Percentiles rank a stretch among this genome's conserved stretches.
These are phyloP conservation scores for Chitala chitala DNA, from an alignment of 2,113 vertebrate species.

Conservation along the genomic window DNA sequence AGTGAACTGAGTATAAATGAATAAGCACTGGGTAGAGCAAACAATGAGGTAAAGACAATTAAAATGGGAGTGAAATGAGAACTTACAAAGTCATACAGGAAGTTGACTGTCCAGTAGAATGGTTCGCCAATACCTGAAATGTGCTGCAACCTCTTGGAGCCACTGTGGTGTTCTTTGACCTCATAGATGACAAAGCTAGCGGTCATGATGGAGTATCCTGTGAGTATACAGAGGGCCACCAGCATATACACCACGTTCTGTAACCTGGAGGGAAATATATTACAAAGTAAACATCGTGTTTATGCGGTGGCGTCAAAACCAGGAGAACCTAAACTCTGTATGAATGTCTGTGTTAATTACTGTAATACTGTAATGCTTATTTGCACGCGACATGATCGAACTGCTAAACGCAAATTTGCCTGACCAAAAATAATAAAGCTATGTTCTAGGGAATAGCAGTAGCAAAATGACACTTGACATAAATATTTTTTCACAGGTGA, in stretches of 20 bases:
- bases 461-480: too few relatives aligned
- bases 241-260: slow-evolving; percentile 79
- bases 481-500: too few relatives aligned
- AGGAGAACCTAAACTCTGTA: too few relatives aligned
- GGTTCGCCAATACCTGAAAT: slow-evolving; percentile 84
- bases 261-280: slow-evolving; percentile 59
- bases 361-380: too few relatives aligned
- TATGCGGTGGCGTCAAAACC: neutral
- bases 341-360: too few relatives aligned
- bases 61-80: neutral
- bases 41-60: neutral
- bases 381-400: too few relatives aligned
- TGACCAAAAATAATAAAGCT: too few relatives aligned
- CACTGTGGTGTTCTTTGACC: slow-evolving; percentile 82
- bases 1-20: neutral
- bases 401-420: too few relatives aligned
- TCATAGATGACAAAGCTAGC: slow-evolving; percentile 88
- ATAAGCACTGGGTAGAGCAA: neutral
- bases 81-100: slow-evolving; percentile 90
- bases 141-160: slow-evolving; percentile 87
- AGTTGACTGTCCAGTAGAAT: slow-evolving; percentile 87
- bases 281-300: neutral
- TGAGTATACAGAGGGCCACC: slow-evolving; percentile 80
- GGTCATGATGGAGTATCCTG: slow-evolving; percentile 86
- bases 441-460: too few relatives aligned